These are phyloP conservation scores for Listronotus oregonensis DNA, from an alignment of 1,140 invertebrate species.

Conservation along the genomic window DNA sequence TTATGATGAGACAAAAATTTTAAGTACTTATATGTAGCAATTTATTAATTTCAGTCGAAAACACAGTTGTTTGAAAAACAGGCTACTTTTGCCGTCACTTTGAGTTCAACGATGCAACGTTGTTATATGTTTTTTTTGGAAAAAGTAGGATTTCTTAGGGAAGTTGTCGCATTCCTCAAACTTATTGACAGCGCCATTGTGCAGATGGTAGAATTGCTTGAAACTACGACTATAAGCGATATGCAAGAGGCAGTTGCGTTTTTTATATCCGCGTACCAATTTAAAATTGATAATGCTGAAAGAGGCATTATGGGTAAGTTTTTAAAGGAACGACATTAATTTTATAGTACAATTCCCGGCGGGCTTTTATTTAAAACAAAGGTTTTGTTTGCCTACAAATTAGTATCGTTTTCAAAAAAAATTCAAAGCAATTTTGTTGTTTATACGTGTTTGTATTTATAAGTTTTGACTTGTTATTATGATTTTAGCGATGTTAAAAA, in stretches of 20 bases:
- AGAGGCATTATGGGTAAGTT: constrained; percentile 46
- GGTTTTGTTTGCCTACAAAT: too few species aligned
- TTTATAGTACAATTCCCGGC: constrained; percentile 1
- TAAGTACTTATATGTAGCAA: too few species aligned
- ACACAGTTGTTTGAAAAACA: too few species aligned
- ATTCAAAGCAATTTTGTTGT: too few species aligned
- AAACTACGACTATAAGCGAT: constrained; percentile 46
- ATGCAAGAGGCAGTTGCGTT: constrained; percentile 51
- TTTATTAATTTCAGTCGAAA: too few species aligned
- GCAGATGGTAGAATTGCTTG: constrained; percentile 44
- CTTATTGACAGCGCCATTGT: constrained; percentile 40
- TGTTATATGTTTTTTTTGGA: constrained; percentile 26
- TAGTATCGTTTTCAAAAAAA: too few species aligned
- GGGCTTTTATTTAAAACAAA: not conserved
- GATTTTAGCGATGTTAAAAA: constrained; percentile 47
- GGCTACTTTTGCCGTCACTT: too few species aligned
- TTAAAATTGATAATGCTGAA: constrained; percentile 47
- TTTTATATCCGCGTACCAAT: constrained; percentile 48
- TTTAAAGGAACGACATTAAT: not conserved
- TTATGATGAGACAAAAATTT: too few species aligned
- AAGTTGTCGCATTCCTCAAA: constrained; percentile 44
- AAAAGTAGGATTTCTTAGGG: constrained; percentile 39
- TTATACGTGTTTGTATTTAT: too few species aligned
- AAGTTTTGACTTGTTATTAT: too few species aligned
- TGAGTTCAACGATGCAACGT: too few species aligned